Conservation (phyloP, 2,888 invertebrate species). For the Volucella inflata region DNA sequence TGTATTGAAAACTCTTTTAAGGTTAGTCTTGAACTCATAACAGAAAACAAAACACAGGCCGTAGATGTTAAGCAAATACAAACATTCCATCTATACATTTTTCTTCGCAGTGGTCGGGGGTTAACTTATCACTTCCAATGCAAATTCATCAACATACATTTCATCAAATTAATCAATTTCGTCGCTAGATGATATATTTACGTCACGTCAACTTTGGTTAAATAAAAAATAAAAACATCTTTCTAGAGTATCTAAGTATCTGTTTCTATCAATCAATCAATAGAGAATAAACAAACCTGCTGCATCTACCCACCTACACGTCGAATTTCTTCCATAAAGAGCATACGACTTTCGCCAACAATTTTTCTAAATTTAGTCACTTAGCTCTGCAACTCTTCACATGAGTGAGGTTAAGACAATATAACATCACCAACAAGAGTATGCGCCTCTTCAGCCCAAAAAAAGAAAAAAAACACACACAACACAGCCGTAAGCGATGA, state of each 20-base stretch:
- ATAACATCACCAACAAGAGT: slow-evolving; percentile 18
- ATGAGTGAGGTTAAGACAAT: slow-evolving; percentile 44
- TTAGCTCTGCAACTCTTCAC: slow-evolving; percentile 10
- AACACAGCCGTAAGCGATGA: neutral
- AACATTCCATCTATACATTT: no score
- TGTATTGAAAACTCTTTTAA: no score
- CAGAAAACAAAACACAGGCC: no score
- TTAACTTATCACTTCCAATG: no score
- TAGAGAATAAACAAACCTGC: neutral
- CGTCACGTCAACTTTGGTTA: no score
- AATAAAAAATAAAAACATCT: no score
- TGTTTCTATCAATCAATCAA: neutral
- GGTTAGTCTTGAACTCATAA: no score
- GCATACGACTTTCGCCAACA: slow-evolving; percentile 3
- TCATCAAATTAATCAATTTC: no score
- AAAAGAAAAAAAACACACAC: neutral
- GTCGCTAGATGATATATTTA: no score
- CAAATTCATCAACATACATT: no score
- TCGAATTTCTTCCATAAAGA: slow-evolving; percentile 33
- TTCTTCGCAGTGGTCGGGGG: no score
- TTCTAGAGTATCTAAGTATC: neutral
- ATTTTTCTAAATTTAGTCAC: slow-evolving; percentile 56
- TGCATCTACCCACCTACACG: neutral
- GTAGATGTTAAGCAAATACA: no score
- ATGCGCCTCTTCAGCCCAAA: neutral